phyloP scores from a whole-genome alignment of 1,140 invertebrate genomes.

The Drosophila watanabei region DNA sequence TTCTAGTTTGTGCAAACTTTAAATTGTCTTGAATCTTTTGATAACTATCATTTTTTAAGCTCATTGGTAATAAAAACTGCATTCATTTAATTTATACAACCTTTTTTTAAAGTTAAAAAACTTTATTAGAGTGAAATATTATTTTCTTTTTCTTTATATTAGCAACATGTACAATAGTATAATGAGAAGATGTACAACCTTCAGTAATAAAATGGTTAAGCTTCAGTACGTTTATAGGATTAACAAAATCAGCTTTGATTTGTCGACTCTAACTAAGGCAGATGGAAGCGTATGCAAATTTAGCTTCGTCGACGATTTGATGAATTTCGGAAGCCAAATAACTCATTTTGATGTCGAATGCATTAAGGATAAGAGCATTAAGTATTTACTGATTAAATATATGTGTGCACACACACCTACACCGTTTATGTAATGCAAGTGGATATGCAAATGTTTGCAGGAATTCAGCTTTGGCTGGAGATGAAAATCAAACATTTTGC shows the following conservation, averaged over 20 bases:
- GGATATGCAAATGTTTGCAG: constrained; percentile 68
- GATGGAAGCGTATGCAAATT: background rate
- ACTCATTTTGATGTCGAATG: constrained; percentile 51
- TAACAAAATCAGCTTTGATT: background rate
- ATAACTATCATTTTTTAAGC: no score
- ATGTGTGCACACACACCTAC: background rate
- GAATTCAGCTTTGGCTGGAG: constrained; percentile 15
- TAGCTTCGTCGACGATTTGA: constrained; percentile 14
- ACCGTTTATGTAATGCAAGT: background rate
- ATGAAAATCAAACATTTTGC: constrained; percentile 61
- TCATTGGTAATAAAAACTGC: no score
- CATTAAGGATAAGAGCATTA: constrained; percentile 61
- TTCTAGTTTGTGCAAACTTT: background rate
- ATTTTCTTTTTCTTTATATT: no score
- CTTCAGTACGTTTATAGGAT: background rate
- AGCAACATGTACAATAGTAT: no score
- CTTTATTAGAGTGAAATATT: no score
- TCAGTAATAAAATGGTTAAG: background rate
- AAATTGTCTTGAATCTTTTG: background rate
- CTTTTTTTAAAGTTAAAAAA: no score
- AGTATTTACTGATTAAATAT: constrained; percentile 60
- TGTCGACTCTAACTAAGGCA: no score
- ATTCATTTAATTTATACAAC: background rate
- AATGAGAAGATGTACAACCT: no score
- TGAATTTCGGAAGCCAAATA: constrained; percentile 32